Evolutionary conservation across 2,797 vertebrate genomes (phyloP).

Genomic region (Enoplosus armatus): DNA sequence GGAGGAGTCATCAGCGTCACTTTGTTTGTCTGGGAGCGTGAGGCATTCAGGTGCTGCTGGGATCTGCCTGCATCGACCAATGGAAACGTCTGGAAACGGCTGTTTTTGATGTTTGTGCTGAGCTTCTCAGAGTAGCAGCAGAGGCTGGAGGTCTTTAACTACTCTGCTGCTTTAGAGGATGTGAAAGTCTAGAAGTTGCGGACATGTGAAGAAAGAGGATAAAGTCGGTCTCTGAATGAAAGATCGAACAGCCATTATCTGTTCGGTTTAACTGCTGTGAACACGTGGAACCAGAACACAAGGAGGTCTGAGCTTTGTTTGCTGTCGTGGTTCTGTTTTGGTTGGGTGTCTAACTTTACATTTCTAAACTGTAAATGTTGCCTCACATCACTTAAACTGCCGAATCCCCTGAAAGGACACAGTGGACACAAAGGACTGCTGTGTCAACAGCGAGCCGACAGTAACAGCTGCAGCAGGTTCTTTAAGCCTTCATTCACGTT

Average conservation of each 20-base stretch:
- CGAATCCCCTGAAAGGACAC: neutral
- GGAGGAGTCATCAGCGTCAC: slow-evolving; percentile 17
- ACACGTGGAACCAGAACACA: no score
- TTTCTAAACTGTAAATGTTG: neutral
- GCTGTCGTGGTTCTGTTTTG: no score
- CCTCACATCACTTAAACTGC: neutral
- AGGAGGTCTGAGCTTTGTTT: no score
- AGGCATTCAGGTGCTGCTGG: slow-evolving; percentile 33
- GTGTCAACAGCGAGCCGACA: neutral
- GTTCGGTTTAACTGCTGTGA: no score
- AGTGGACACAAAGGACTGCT: neutral
- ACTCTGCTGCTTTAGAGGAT: no score
- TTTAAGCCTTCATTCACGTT: no score
- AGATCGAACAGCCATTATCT: no score
- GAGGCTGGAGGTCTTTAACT: no score
- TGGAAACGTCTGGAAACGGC: neutral
- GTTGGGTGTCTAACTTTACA: neutral
- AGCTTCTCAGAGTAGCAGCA: no score
- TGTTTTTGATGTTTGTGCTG: neutral
- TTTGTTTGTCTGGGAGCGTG: slow-evolving; percentile 1
- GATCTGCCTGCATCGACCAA: neutral
- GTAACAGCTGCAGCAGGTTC: neutral
- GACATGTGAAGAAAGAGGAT: no score
- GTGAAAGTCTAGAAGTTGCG: no score
- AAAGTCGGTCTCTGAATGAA: no score